Percentiles rank a stretch among this genome's conserved stretches.
Conservation (phyloP, 2,797 vertebrate genomes). For the Gila robusta region DNA sequence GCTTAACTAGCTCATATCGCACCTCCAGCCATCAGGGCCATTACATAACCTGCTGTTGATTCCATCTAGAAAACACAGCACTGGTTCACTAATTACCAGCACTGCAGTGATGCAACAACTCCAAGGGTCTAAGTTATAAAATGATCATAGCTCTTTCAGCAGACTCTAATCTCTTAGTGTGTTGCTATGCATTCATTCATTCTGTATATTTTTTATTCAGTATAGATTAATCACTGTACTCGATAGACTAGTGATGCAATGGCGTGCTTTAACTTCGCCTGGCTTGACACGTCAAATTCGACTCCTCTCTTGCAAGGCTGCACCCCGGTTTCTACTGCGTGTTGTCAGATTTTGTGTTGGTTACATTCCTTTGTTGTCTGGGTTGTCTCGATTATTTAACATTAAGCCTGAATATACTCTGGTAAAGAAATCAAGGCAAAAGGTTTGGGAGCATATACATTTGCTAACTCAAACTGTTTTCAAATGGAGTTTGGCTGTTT, state of each 20-base stretch:
- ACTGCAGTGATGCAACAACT: slow-evolving; percentile 39
- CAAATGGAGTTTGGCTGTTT: slow-evolving; percentile 65
- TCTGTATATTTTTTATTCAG: slow-evolving; percentile 35
- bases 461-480: slow-evolving; percentile 58
- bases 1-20: slow-evolving; percentile 80
- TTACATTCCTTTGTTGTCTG: slow-evolving; percentile 35
- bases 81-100: slow-evolving; percentile 48
- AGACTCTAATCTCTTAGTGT: slow-evolving; percentile 1
- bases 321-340: slow-evolving; percentile 26
- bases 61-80: slow-evolving; percentile 61
- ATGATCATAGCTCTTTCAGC: slow-evolving; percentile 29
- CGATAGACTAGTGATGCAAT: slow-evolving; percentile 55
- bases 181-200: not conserved
- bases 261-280: slow-evolving; percentile 59
- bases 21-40: slow-evolving; percentile 77
- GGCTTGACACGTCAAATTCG: slow-evolving; percentile 64
- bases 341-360: slow-evolving; percentile 40
- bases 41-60: slow-evolving; percentile 83
- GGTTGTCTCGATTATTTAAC: slow-evolving; percentile 30
- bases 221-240: slow-evolving; percentile 48
- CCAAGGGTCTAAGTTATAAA: slow-evolving; percentile 55
- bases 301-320: slow-evolving; percentile 14
- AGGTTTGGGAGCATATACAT: not conserved
- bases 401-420: slow-evolving; percentile 14
- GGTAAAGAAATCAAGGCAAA: slow-evolving; percentile 34